Conservation (phyloP, 2,797 vertebrate species). For the Bovichtus variegatus region DNA sequence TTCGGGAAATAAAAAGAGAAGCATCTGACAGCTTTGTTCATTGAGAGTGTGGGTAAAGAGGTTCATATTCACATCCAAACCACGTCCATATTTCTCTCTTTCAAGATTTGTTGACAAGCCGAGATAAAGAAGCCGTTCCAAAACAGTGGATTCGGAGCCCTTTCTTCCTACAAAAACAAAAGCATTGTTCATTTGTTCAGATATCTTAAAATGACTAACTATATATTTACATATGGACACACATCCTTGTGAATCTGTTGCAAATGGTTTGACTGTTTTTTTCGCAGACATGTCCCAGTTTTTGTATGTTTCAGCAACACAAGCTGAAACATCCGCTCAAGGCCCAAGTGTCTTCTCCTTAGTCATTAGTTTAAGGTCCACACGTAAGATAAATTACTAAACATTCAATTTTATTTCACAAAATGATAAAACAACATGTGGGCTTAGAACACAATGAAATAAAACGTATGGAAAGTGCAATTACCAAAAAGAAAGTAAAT, state of each 20-base stretch:
- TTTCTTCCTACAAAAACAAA: not conserved
- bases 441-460: too few relatives aligned
- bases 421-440: too few relatives aligned
- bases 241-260: not conserved
- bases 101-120: slow-evolving; percentile 17
- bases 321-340: too few relatives aligned
- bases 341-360: too few relatives aligned
- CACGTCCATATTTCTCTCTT: slow-evolving; percentile 23
- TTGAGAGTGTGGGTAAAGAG: slow-evolving; percentile 33
- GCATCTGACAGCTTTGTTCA: slow-evolving; percentile 52
- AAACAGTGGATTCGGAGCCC: not conserved
- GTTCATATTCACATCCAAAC: slow-evolving; percentile 39
- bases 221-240: not conserved
- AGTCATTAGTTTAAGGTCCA: too few relatives aligned
- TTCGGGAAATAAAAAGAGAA: slow-evolving; percentile 65
- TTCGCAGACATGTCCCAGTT: not conserved
- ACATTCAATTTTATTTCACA: too few relatives aligned
- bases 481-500: too few relatives aligned
- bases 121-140: slow-evolving; percentile 17
- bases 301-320: too few relatives aligned
- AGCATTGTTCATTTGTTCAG: not conserved
- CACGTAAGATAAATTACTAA: too few relatives aligned
- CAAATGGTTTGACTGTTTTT: not conserved
- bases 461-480: too few relatives aligned
- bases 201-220: not conserved